Conservation (phyloP, 2,888 invertebrate genomes). For the Aphidius colemani region DNA sequence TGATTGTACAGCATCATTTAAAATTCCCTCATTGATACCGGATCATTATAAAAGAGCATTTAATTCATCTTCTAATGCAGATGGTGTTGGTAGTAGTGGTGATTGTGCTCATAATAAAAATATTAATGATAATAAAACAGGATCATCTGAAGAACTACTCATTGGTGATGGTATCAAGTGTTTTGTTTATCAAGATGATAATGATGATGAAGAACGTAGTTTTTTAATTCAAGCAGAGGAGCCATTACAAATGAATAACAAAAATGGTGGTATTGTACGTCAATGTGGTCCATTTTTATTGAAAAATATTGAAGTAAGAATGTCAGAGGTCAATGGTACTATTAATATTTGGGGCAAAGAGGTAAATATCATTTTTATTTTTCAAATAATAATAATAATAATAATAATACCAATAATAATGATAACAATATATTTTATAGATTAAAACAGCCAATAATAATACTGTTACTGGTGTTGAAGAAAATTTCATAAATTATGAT, state of each 20-base stretch:
- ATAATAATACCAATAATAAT: neutral
- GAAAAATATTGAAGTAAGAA: conserved; percentile 55
- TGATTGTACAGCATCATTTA: conserved; percentile 42
- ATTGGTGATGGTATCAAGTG: conserved; percentile 49
- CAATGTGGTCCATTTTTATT: conserved; percentile 56
- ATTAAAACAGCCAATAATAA: too few relatives aligned
- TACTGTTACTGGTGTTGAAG: too few relatives aligned
- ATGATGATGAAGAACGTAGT: conserved; percentile 47
- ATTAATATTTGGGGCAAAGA: conserved; percentile 58
- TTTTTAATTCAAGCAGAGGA: conserved; percentile 50
- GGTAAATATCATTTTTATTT: conserved; percentile 32
- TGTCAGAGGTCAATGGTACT: conserved; percentile 56
- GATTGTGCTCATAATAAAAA: conserved; percentile 4
- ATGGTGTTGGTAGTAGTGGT: conserved; percentile 22
- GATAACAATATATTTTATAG: too few relatives aligned
- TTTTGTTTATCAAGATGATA: conserved; percentile 52
- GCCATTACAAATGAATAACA: conserved; percentile 30
- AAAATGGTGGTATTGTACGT: conserved; percentile 40
- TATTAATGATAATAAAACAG: conserved; percentile 23
- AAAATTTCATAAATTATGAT: too few relatives aligned
- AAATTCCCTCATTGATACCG: conserved; percentile 44
- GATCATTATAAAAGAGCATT: conserved; percentile 32
- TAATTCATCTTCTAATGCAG: conserved; percentile 36
- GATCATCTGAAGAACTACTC: conserved; percentile 32
- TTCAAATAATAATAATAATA: neutral